These are phyloP conservation scores for Xerus rutilus DNA, from an alignment of 2,797 vertebrate genomes.

Conservation along the genomic window DNA sequence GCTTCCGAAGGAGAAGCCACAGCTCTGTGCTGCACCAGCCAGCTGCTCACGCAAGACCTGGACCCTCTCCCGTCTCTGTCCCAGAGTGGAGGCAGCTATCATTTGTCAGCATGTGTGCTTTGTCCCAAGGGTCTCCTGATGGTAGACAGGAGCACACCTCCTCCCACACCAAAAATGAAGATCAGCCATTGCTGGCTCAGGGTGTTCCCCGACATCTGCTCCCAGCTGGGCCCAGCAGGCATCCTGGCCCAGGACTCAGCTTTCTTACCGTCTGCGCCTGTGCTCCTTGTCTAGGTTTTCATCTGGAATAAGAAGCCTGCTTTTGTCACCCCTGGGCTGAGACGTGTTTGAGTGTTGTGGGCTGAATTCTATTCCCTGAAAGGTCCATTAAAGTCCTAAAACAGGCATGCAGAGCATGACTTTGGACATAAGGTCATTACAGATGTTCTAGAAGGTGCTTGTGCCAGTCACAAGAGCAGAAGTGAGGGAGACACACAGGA, in stretches of 20 bases:
- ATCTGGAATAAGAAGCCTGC: rapidly evolving
- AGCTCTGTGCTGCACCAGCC: no score
- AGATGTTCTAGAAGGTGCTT: background rate
- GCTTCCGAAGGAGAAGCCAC: background rate
- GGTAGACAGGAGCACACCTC: background rate
- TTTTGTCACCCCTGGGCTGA: background rate
- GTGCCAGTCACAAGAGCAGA: background rate
- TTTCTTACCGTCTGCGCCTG: background rate
- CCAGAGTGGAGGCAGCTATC: background rate
- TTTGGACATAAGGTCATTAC: background rate
- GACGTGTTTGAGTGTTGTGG: background rate
- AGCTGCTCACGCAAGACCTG: rapidly evolving
- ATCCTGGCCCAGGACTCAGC: rapidly evolving
- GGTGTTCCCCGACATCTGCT: rapidly evolving
- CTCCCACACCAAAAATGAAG: no score
- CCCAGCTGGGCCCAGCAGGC: rapidly evolving
- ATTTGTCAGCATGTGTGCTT: no score
- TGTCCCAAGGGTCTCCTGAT: background rate
- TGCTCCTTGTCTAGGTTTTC: background rate
- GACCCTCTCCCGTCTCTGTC: background rate
- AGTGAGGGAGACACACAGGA: no score
- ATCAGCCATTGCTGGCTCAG: background rate
- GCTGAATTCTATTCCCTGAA: background rate
- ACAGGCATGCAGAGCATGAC: background rate
- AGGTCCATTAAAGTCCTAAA: no score